Base-by-base conservation (phyloP, 2,888 invertebrate genomes). In the Uloborus plumipes region DNA sequence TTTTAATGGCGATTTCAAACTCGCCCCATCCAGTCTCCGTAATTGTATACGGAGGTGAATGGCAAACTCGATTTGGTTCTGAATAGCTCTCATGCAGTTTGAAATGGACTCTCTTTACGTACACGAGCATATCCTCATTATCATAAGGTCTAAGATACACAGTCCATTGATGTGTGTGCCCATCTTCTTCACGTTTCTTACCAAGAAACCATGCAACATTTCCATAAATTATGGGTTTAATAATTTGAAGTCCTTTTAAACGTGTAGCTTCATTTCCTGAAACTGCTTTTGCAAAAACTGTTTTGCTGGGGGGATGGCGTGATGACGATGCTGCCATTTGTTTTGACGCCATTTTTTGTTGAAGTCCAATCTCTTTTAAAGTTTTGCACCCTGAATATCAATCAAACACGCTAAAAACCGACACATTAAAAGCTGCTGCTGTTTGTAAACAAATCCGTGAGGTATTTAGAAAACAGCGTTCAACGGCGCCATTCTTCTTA, bases 11-110 rank as follows among this genome's bases (percentile, higher is more conserved):
- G 85, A 99, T 95, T 90, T 99, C 99, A 89, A 99, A 99, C 90
- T 99, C 99, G 86, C 99, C 99, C 99, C 99, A 99, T 1, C 99
- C 99, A 0, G 99, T 99, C 90, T 99, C 99, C 0, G 95, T 96
- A 13, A 99, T 93, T 91, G 99, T 98, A 88, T 97, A 99, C 0
- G 99, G 99, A 0, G 98, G 97, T 88, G 97, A 96, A 0, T 95
- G 94, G 0, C 98, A 92, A 85, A 98, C 22, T 0, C 99, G 91
- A 88, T 96, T 97, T 0, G 95, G 95, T 89, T 97, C 98, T 0
- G 94, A 92, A 88, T 98, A 99, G 89, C 98, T 98, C 89, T 99
- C 99, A 87, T 99, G 99, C 0, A 99, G 90, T 89, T 99, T 99
- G 88, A 99, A 98, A 88, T 97, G 95, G 22, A 86, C 85, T 89